Base-by-base conservation (phyloP, 2,113 vertebrate species). In the Cephalopholis sonnerati region DNA sequence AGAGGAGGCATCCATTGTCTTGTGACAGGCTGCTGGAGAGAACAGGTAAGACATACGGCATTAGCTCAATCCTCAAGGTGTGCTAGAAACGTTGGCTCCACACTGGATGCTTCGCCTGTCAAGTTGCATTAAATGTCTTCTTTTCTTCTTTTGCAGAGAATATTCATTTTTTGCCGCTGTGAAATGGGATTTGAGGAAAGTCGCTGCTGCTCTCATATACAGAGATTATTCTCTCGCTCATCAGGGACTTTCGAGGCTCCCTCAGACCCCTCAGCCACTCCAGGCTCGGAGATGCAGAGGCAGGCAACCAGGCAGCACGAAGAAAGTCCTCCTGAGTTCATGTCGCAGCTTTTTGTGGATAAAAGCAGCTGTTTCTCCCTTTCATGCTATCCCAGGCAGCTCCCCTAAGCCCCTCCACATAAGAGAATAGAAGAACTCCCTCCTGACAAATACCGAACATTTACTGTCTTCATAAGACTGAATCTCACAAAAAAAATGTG, bases 101-200 rank as follows among this genome's bases (percentile, higher is more conserved):
- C 57, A 55, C 59, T 3, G 36, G 69, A 69, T 81, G 70, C 79
- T 68, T 80, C 9, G 54, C 81, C 77, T 91, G 85, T 92, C 87
- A 79, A 48, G 61, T 64, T 53, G 55, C 67, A 85, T 93, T 92
- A 86, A 90, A 83, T 16, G 32, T 85, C 53, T 71, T 78, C 51
- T 72, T 77, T 79, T 88, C 78, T 81, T 86, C 57, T 68, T 82
- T 74, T 77, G 59, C 70, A 7, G 50, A 74, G 77, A 85, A 91
- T 84, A 79, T 86, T 87, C 29, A 12, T 71, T 82, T 76, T 81
- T 82, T 44, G 58, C 46, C n/a, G 5, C 80, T 81, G 85, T 91
- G 91, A 92, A 93, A 94, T 87, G 64, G 78, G 90, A 93, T 93
- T 92, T 86, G 44, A 85, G 46, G 44, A 48, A 83, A 89, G 87